These are phyloP conservation scores for Scaptomyza flava DNA, from an alignment of 2,888 invertebrate species.

Conservation along the genomic window DNA sequence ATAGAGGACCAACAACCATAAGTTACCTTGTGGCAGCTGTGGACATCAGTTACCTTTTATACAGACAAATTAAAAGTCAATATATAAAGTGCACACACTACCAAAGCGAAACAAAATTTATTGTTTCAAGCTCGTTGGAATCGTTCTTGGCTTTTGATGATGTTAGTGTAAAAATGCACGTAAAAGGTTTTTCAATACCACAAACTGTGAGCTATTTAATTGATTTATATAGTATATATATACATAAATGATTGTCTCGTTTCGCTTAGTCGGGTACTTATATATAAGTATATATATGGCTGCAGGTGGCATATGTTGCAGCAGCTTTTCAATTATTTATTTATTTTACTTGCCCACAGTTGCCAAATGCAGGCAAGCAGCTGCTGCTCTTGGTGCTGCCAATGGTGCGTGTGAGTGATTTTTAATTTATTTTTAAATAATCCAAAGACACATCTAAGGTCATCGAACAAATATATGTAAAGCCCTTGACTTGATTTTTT, in stretches of 20 bases:
- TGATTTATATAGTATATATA: slow-evolving; percentile 46
- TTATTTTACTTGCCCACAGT: slow-evolving; percentile 26
- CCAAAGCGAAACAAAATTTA: slow-evolving; percentile 44
- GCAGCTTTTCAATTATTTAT: slow-evolving; percentile 13
- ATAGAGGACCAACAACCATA: slow-evolving; percentile 24
- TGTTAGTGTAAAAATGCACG: slow-evolving; percentile 3
- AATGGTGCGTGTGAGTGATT: slow-evolving; percentile 69
- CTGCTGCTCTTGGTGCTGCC: slow-evolving; percentile 18
- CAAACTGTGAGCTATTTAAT: slow-evolving; percentile 43
- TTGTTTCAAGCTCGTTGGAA: slow-evolving; percentile 57
- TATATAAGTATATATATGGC: not conserved
- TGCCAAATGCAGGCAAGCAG: slow-evolving; percentile 27
- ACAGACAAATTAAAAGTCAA: slow-evolving; percentile 67
- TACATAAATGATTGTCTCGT: not conserved
- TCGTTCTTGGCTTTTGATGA: slow-evolving; percentile 17
- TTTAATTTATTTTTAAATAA: slow-evolving; percentile 64
- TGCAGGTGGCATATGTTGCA: slow-evolving; percentile 29
- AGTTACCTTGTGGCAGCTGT: slow-evolving; percentile 37
- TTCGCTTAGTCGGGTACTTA: slow-evolving; percentile 2
- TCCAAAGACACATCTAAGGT: slow-evolving; percentile 15
- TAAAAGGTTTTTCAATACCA: not conserved
- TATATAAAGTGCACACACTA: slow-evolving; percentile 28
- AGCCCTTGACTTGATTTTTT: slow-evolving; percentile 25
- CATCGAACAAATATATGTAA: slow-evolving; percentile 14
- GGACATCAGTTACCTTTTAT: slow-evolving; percentile 33